A percentile compares a stretch with the other conserved stretches of the same genome.
Evolutionary conservation across 2,113 vertebrate species (phyloP).

Genomic region (Nematolebias whitei): DNA sequence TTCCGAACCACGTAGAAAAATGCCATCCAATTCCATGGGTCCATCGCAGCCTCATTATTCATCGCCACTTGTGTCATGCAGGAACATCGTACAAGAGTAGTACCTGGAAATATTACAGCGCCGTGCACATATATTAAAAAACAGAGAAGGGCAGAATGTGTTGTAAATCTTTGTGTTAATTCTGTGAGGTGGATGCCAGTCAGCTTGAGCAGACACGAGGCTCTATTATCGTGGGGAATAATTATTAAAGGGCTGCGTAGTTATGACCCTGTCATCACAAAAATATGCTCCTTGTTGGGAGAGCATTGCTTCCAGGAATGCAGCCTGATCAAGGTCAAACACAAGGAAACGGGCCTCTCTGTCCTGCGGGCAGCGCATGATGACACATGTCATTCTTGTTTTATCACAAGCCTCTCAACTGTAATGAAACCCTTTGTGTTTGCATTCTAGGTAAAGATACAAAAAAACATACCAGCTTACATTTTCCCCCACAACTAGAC

Average conservation of each 20-base stretch:
- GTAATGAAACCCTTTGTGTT: slow-evolving; percentile 32
- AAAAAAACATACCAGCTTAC: slow-evolving; percentile 7
- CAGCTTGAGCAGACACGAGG: slow-evolving; percentile 6
- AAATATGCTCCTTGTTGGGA: slow-evolving; percentile 42
- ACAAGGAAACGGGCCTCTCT: slow-evolving; percentile 25
- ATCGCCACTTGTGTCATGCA: slow-evolving; percentile 47
- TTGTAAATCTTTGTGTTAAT: slow-evolving; percentile 27
- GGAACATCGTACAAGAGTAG: slow-evolving; percentile 36
- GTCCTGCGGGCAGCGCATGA: background rate
- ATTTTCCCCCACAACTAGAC: slow-evolving; percentile 8
- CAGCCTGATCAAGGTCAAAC: slow-evolving; percentile 54
- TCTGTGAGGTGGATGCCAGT: slow-evolving; percentile 43
- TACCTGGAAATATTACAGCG: slow-evolving; percentile 49
- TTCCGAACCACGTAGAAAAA: slow-evolving; percentile 55
- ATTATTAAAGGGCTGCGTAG: slow-evolving; percentile 3
- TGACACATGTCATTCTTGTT: slow-evolving; percentile 34
- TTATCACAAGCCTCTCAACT: slow-evolving; percentile 14
- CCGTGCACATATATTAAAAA: slow-evolving; percentile 29
- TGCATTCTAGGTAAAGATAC: slow-evolving; percentile 2
- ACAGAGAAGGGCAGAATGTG: slow-evolving; percentile 17
- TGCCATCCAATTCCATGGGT: slow-evolving; percentile 47
- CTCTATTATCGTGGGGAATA: slow-evolving; percentile 27
- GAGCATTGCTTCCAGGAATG: slow-evolving; percentile 25
- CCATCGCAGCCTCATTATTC: slow-evolving; percentile 59
- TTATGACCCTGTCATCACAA: slow-evolving; percentile 34